These are phyloP conservation scores for Galendromus occidentalis DNA, from an alignment of 1,140 invertebrate species.

Conservation along the genomic window DNA sequence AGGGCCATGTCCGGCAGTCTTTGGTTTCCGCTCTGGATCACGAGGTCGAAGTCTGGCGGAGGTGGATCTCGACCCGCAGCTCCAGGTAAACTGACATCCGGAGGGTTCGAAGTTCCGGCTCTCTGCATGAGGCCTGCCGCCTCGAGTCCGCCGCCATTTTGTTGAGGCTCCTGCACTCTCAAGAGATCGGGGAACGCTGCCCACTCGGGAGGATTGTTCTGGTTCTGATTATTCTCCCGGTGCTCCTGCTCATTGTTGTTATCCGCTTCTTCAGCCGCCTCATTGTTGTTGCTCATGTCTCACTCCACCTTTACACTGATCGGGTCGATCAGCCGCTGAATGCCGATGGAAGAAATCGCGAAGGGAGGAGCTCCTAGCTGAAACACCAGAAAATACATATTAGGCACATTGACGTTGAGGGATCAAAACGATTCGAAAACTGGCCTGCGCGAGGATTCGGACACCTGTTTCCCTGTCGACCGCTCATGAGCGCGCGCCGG, in stretches of 20 bases:
- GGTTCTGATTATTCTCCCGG: neutral
- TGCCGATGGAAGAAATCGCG: no score
- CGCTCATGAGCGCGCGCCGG: no score
- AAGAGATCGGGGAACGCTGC: neutral
- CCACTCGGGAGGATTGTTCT: conserved; percentile 4
- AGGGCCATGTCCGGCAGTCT: neutral
- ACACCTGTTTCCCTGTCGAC: no score
- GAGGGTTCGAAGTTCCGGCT: neutral
- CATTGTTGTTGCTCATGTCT: conserved; percentile 8
- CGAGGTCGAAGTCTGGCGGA: neutral
- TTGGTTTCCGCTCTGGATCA: neutral
- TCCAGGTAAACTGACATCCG: neutral
- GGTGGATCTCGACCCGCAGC: neutral
- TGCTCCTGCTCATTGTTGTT: conserved; percentile 6
- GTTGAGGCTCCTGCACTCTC: neutral
- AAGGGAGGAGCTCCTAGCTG: no score
- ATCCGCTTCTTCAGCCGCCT: neutral
- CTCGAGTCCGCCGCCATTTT: neutral
- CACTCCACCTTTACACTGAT: neutral
- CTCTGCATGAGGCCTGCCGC: neutral
- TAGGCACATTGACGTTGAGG: no score
- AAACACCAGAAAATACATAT: no score
- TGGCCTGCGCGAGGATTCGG: no score
- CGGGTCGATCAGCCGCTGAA: no score
- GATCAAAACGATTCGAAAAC: no score